Evolutionary conservation across 2,797 vertebrate species (phyloP), one percentile per base, ranked within the genome.

Genomic region (Tokudaia tokunoshimensis): DNA sequence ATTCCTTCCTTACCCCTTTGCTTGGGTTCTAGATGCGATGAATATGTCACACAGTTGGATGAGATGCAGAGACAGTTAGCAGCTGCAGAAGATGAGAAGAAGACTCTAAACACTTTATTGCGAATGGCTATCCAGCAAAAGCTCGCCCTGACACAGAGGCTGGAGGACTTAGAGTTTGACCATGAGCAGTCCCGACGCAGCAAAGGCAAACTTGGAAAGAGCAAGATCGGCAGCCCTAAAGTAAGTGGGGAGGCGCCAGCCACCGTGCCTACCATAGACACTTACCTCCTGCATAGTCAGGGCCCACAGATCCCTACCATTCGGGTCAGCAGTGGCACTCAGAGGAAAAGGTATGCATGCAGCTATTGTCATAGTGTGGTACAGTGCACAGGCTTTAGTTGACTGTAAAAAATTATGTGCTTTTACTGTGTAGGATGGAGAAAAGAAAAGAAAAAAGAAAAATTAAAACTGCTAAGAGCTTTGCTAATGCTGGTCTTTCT

Each of bases 51-150:
- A 0, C 99, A 99, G 98, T 98, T 99, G 98, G 99, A 99, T 95
- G 99, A 99, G 98, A 99, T 99, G 99, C 99, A 99, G 99, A 99
- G 99, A 98, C 99, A 99, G 98, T 98, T 99, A 97, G 99, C 99
- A 0, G 99, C 99, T 4, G 99, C 99, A 0, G 99, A 99, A 98
- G 99, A 99, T n/a, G 99, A 99, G 99, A 99, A 99, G 98, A 99
- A 99, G 99, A 99, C 99, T 9, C 97, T 99, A 92, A 99, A 99
- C 98, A 99, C 99, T 92, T 99, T 99, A 97, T 99, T 99, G 88
- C 99, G 99, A 89, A 99, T 99, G 99, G 99, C 99, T 72, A 99
- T 99, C 98, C 99, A 99, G 98, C 99, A 99, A 99, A 99, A 99
- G 97, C 99, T 99, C 97, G 99, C 99, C 67, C 98, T 99, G 94